A percentile compares a stretch with the other conserved stretches of the same genome.
phyloP scores from a whole-genome alignment of 1,140 invertebrate genomes.

The Drosophila mayri region DNA sequence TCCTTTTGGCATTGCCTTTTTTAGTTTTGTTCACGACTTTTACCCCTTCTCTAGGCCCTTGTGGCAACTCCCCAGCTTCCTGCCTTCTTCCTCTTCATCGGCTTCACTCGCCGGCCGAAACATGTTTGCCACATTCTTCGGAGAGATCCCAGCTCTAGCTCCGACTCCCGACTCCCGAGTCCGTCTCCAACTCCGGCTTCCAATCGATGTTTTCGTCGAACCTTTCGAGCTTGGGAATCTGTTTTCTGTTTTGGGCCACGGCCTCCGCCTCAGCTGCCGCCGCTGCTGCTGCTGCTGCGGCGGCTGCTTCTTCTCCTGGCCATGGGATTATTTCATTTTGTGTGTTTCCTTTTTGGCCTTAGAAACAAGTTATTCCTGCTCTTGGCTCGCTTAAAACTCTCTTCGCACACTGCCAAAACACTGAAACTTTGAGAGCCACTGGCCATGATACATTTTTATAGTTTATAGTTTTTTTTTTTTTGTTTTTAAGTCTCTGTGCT shows the following conservation, averaged over 20 bases:
- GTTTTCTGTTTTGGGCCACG: conserved; percentile 64
- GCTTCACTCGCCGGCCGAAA: conserved; percentile 51
- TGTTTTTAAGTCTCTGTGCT: conserved; percentile 34
- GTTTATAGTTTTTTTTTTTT: conserved; percentile 20
- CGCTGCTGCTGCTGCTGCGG: conserved; percentile 20
- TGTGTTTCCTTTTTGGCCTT: conserved; percentile 82
- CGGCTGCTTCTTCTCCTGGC: conserved; percentile 56
- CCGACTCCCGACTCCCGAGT: conserved; percentile 12
- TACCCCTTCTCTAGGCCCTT: conserved; percentile 62
- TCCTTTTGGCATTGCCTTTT: conserved; percentile 66
- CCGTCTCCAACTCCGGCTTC: conserved; percentile 21
- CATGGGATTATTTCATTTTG: conserved; percentile 85
- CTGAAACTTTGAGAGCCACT: conserved; percentile 56
- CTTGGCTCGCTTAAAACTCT: conserved; percentile 41
- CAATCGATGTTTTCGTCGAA: conserved; percentile 82
- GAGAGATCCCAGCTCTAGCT: conserved; percentile 50
- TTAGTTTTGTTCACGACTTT: conserved; percentile 78
- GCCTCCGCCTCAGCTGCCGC: conserved; percentile 47
- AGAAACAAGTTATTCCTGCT: conserved; percentile 84
- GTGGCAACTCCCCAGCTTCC: conserved; percentile 79
- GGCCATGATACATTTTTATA: conserved; percentile 77
- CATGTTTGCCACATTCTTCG: conserved; percentile 83
- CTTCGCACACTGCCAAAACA: conserved; percentile 33
- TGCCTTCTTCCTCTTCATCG: conserved; percentile 36
- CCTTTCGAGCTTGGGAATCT: conserved; percentile 82